A percentile compares a stretch with the other conserved stretches of the same genome.
These are phyloP conservation scores for Popillia japonica DNA, from an alignment of 1,140 invertebrate genomes.

Conservation along the genomic window DNA sequence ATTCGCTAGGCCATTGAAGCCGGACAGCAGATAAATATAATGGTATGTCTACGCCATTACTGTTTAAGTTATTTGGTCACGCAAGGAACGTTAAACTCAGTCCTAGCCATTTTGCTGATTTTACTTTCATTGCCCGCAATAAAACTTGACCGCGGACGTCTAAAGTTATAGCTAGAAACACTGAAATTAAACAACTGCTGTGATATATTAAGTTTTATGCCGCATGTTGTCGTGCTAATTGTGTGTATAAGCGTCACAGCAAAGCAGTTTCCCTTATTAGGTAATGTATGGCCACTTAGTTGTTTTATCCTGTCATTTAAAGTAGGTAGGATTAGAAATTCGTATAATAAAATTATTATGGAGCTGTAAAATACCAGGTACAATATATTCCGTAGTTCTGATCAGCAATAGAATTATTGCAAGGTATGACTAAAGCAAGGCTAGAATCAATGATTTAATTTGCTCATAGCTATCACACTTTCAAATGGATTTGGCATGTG, in stretches of 20 bases:
- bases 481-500: no score
- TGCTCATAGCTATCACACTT: no score
- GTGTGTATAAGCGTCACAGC: neutral
- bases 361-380: no score
- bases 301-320: neutral
- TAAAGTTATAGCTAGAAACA: constrained; percentile 13
- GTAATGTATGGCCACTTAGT: neutral
- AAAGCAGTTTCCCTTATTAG: constrained; percentile 2
- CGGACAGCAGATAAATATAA: constrained; percentile 28
- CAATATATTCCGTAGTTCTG: no score
- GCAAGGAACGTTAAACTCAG: constrained; percentile 15
- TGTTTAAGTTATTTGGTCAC: constrained; percentile 22
- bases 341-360: no score
- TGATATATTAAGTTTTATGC: constrained; percentile 12
- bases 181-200: constrained; percentile 22
- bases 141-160: constrained; percentile 9
- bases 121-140: constrained; percentile 26
- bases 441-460: no score
- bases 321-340: neutral
- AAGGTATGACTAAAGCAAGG: no score
- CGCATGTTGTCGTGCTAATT: neutral
- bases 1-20: neutral
- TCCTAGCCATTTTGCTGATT: constrained; percentile 5
- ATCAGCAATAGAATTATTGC: neutral
- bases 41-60: constrained; percentile 21